phyloP scores from a whole-genome alignment of 2,888 invertebrate genomes.

The Diaperis boleti region DNA sequence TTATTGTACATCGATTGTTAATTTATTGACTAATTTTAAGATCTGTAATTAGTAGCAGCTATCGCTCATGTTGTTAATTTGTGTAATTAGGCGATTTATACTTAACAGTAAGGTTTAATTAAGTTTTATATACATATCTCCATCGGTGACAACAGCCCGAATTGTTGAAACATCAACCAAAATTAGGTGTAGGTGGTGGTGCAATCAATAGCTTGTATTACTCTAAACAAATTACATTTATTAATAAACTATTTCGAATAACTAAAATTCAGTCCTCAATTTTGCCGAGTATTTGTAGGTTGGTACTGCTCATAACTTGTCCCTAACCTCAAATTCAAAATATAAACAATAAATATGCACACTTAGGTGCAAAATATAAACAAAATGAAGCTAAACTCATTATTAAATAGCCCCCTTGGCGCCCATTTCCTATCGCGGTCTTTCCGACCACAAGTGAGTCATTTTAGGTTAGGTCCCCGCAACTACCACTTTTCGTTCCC shows the following conservation, averaged over 20 bases:
- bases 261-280: no score
- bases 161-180: slow-evolving; percentile 46
- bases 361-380: neutral
- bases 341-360: neutral
- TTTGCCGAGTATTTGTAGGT: no score
- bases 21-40: slow-evolving; percentile 43
- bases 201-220: slow-evolving; percentile 62
- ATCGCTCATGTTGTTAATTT: slow-evolving; percentile 32
- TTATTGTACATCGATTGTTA: slow-evolving; percentile 42
- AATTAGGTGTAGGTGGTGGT: slow-evolving; percentile 64
- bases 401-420: neutral
- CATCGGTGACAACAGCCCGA: slow-evolving; percentile 42
- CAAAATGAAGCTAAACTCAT: slow-evolving; percentile 21
- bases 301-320: no score
- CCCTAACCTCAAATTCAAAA: neutral
- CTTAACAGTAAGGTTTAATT: slow-evolving; percentile 34
- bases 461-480: slow-evolving; percentile 25
- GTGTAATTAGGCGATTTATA: slow-evolving; percentile 31
- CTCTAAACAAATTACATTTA: slow-evolving; percentile 55
- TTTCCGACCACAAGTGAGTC: neutral
- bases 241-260: slow-evolving; percentile 48
- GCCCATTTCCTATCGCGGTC: neutral
- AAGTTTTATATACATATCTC: slow-evolving; percentile 48
- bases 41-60: slow-evolving; percentile 36
- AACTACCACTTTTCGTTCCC: neutral